A percentile compares a stretch with the other conserved stretches of the same genome.
phyloP scores from a whole-genome alignment of 1,140 invertebrate species.

The Penaeus japonicus region DNA sequence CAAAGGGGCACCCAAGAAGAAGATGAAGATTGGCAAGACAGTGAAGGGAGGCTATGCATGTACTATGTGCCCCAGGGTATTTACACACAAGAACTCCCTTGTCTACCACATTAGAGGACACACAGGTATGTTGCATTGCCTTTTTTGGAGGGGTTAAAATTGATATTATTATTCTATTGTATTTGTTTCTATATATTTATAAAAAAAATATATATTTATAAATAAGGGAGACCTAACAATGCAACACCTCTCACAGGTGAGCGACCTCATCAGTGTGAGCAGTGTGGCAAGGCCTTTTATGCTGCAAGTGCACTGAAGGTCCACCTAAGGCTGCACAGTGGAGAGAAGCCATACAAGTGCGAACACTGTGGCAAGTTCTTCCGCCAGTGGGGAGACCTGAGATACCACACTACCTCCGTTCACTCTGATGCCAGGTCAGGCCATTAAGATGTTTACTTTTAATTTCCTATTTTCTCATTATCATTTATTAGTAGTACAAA shows the following conservation, averaged over 20 bases:
- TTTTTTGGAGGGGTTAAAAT: not conserved
- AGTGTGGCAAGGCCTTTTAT: conserved; percentile 59
- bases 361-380: conserved; percentile 65
- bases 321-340: conserved; percentile 65
- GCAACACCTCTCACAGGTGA: conserved; percentile 50
- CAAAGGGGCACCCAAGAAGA: conserved; percentile 55
- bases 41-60: conserved; percentile 68
- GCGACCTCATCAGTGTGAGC: conserved; percentile 59
- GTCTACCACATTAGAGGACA: conserved; percentile 85
- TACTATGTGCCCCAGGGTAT: conserved; percentile 76
- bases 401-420: conserved; percentile 77
- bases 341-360: conserved; percentile 66
- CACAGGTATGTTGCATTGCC: conserved; percentile 60
- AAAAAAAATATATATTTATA: too few species aligned
- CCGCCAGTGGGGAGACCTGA: conserved; percentile 69
- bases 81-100: conserved; percentile 83
- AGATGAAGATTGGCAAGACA: conserved; percentile 50
- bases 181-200: too few species aligned
- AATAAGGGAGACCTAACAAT: not conserved
- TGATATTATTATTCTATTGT: not conserved
- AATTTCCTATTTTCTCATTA: too few species aligned
- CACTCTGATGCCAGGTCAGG: conserved; percentile 76
- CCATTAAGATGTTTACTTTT: too few species aligned
- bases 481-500: too few species aligned
- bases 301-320: conserved; percentile 58